Conservation (phyloP, 2,113 vertebrate genomes). For the Prochilodus magdalenae region DNA sequence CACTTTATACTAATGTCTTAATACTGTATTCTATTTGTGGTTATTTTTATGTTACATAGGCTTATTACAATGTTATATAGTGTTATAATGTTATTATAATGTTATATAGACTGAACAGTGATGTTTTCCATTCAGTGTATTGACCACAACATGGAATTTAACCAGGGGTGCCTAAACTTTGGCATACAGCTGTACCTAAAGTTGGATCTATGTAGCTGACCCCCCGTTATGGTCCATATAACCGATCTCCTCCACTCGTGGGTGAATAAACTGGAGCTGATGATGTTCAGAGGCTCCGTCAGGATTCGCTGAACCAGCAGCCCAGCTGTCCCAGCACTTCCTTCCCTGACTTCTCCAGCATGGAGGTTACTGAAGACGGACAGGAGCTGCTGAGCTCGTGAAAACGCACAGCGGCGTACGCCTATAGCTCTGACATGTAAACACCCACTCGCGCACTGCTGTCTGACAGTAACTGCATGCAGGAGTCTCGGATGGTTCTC, state of each 20-base stretch:
- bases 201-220: too few relatives aligned
- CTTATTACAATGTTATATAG: too few relatives aligned
- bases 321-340: neutral
- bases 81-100: too few relatives aligned
- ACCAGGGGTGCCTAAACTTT: too few relatives aligned
- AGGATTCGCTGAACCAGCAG: conserved; percentile 13
- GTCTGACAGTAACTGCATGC: neutral
- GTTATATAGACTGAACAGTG: too few relatives aligned
- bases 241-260: neutral
- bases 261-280: neutral
- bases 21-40: too few relatives aligned
- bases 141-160: too few relatives aligned
- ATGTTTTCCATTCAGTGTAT: too few relatives aligned
- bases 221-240: neutral
- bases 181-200: too few relatives aligned
- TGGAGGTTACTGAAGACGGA: conserved; percentile 6
- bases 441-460: neutral
- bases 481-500: neutral
- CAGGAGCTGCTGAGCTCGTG: conserved; percentile 13
- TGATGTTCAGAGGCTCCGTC: neutral
- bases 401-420: neutral
- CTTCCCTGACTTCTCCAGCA: neutral
- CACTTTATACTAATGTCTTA: too few relatives aligned
- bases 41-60: too few relatives aligned
- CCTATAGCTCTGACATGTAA: neutral